Conservation (phyloP, 2,113 vertebrate genomes). For the Mustela lutreola region DNA sequence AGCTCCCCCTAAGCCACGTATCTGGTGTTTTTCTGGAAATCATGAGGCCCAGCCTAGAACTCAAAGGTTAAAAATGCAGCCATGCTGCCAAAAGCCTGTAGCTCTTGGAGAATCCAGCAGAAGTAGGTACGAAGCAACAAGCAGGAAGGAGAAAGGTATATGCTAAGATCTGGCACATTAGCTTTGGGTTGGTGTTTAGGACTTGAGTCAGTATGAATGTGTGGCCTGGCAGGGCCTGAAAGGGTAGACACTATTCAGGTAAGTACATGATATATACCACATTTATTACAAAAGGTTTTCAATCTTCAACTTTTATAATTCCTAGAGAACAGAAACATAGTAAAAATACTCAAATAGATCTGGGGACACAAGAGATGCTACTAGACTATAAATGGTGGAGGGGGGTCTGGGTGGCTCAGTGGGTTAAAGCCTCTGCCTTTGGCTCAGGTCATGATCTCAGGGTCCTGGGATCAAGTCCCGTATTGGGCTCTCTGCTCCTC, state of each 20-base stretch:
- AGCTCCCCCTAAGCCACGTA: not conserved
- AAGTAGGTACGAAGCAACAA: not conserved
- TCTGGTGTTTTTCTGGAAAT: not conserved
- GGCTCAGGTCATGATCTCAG: too few species aligned
- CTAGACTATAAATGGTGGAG: not conserved
- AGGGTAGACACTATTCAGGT: not conserved
- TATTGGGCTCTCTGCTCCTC: too few species aligned
- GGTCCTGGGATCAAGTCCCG: too few species aligned
- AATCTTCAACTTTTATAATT: not conserved
- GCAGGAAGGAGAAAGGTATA: not conserved
- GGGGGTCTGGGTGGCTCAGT: too few species aligned
- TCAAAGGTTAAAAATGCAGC: not conserved
- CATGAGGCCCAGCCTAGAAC: not conserved
- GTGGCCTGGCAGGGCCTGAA: not conserved
- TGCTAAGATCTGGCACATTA: not conserved
- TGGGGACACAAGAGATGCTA: not conserved
- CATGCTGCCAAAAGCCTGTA: not conserved
- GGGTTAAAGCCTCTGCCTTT: too few species aligned
- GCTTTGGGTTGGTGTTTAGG: not conserved
- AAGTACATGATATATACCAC: not conserved
- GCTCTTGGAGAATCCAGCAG: not conserved
- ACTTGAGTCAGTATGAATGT: not conserved
- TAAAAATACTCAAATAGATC: not conserved
- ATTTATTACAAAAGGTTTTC: not conserved
- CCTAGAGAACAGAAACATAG: conserved; percentile 33